Conservation (phyloP, 2,797 vertebrate genomes). For the Trematocara caparti region DNA sequence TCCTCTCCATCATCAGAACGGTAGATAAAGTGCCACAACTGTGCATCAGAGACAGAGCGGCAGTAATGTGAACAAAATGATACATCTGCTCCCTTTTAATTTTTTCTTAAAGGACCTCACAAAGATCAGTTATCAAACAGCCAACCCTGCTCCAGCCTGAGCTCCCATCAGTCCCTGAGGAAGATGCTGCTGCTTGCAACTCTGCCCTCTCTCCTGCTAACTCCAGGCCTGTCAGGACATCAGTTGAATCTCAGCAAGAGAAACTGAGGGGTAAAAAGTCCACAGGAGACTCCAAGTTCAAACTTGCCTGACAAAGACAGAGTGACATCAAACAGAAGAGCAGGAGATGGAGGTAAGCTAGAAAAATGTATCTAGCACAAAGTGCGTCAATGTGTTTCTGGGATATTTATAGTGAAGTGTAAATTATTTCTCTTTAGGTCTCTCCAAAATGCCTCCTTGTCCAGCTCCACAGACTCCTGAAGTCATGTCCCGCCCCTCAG, state of each 20-base stretch:
- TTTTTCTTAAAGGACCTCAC: constrained; percentile 39
- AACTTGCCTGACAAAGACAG: background rate
- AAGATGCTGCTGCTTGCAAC: constrained; percentile 43
- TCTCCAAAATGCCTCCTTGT: background rate
- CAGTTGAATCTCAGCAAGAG: constrained; percentile 61
- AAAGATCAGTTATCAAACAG: constrained; percentile 50
- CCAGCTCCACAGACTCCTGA: constrained; percentile 28
- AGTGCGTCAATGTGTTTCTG: background rate
- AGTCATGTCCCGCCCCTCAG: constrained; percentile 62
- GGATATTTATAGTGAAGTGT: background rate
- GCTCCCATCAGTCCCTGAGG: constrained; percentile 71
- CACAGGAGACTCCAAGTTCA: background rate
- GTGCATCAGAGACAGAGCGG: background rate
- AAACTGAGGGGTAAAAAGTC: constrained; percentile 48
- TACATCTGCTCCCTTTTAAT: background rate
- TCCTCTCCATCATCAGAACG: constrained; percentile 74
- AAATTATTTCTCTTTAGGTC: constrained; percentile 11
- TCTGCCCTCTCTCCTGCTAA: constrained; percentile 37
- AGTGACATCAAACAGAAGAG: background rate
- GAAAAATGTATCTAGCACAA: background rate
- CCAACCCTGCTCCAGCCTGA: constrained; percentile 57
- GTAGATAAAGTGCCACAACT: constrained; percentile 59
- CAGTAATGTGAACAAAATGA: background rate
- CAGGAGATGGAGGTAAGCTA: constrained; percentile 45
- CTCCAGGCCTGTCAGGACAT: constrained; percentile 72